Conservation (phyloP, 2,113 vertebrate genomes). For the Ptilorrhoa leucosticta region DNA sequence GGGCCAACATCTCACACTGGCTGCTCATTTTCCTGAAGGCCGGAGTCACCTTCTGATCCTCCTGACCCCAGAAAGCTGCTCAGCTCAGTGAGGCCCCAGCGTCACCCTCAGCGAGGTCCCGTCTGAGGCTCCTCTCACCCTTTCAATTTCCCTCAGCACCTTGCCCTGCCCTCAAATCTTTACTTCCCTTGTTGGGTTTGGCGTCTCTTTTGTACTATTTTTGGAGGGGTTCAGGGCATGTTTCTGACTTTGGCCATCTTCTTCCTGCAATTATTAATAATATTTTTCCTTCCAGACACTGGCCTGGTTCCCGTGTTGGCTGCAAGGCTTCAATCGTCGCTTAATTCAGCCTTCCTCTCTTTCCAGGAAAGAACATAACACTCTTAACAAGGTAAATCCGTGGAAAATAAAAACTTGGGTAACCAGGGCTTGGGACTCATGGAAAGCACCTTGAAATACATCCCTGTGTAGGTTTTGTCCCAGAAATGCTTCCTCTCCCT, state of each 20-base stretch:
- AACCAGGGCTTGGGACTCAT: fast-evolving
- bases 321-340: fast-evolving
- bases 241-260: background rate
- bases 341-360: background rate
- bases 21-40: background rate
- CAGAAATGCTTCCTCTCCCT: background rate
- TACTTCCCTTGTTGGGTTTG: background rate
- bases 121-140: background rate
- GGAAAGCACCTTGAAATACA: background rate
- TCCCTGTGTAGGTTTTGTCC: background rate
- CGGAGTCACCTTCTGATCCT: background rate
- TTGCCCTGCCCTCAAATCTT: background rate
- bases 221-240: background rate
- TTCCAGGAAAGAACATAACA: background rate
- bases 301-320: background rate
- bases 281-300: conserved; percentile 15
- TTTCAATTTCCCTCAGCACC: background rate
- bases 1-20: background rate
- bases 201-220: background rate
- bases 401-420: background rate
- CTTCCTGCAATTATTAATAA: background rate
- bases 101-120: background rate
- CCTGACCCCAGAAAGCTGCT: background rate
- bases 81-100: background rate
- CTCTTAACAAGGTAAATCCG: background rate